These are phyloP conservation scores for Mustelus asterias DNA, from an alignment of 2,113 vertebrate genomes.

Conservation along the genomic window DNA sequence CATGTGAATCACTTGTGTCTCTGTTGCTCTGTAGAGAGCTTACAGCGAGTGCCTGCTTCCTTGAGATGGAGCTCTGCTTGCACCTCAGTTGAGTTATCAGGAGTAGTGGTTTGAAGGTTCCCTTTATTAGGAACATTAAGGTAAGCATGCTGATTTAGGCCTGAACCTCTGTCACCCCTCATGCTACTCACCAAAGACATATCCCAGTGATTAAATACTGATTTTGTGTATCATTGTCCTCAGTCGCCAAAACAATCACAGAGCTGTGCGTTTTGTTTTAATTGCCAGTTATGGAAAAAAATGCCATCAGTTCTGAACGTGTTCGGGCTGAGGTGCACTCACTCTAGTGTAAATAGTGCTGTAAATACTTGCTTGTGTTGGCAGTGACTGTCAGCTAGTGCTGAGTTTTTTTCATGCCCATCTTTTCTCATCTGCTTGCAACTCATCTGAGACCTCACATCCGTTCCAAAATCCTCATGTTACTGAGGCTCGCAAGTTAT, in stretches of 20 bases:
- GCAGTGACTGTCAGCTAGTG: conserved; percentile 47
- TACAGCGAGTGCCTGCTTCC: conserved; percentile 43
- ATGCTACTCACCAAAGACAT: conserved; percentile 49
- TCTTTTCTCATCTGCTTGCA: conserved; percentile 37
- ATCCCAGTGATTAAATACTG: conserved; percentile 48
- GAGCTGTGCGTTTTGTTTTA: conserved; percentile 51
- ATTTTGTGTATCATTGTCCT: conserved; percentile 43
- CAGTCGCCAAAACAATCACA: conserved; percentile 41
- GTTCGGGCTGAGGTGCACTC: conserved; percentile 50
- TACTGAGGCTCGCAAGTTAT: conserved; percentile 75
- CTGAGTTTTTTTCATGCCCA: conserved; percentile 44
- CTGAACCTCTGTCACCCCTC: conserved; percentile 56
- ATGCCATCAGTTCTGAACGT: conserved; percentile 51
- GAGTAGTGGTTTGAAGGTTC: conserved; percentile 52
- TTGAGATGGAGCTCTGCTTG: conserved; percentile 50
- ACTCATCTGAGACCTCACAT: conserved; percentile 58
- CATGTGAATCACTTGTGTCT: conserved; percentile 45
- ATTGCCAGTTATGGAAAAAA: conserved; percentile 49
- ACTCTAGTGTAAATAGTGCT: conserved; percentile 54
- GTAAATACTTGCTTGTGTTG: conserved; percentile 51
- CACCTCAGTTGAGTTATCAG: conserved; percentile 44
- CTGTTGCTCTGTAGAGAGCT: conserved; percentile 37
- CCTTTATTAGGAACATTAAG: conserved; percentile 54
- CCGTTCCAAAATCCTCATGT: conserved; percentile 74
- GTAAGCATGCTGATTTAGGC: conserved; percentile 57